Conservation (phyloP, 2,797 vertebrate species). For the Crax fasciolata region DNA sequence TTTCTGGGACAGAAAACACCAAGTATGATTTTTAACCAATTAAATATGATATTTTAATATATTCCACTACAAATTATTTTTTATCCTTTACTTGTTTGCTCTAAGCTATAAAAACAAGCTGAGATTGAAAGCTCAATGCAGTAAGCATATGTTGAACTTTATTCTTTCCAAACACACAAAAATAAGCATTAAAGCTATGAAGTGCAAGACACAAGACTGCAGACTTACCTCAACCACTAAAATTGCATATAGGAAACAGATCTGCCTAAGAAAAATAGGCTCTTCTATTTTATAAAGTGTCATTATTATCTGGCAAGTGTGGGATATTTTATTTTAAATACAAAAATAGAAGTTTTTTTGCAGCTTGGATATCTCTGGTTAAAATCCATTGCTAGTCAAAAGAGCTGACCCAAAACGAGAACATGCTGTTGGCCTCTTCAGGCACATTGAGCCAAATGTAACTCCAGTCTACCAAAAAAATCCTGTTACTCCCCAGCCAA, state of each 20-base stretch:
- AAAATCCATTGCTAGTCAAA: conserved; percentile 8
- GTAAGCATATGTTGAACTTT: background rate
- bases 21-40: background rate
- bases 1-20: background rate
- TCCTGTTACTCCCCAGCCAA: conserved; percentile 46
- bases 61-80: background rate
- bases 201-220: background rate
- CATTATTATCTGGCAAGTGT: conserved; percentile 39
- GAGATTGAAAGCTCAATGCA: background rate
- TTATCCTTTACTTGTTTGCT: background rate
- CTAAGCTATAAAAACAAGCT: background rate
- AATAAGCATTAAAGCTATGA: conserved; percentile 13
- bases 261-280: background rate
- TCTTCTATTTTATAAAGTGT: conserved; percentile 10
- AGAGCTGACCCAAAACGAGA: background rate
- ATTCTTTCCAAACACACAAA: background rate
- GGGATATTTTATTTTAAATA: conserved; percentile 2
- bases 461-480: conserved; percentile 30
- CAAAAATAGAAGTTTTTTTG: background rate
- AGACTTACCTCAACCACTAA: conserved; percentile 9
- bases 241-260: conserved; percentile 33
- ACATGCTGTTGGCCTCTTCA: background rate
- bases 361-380: conserved; percentile 15
- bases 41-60: background rate
- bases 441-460: conserved; percentile 51